Base-by-base conservation (phyloP, 2,797 vertebrate species). In the Podargus strigoides region DNA sequence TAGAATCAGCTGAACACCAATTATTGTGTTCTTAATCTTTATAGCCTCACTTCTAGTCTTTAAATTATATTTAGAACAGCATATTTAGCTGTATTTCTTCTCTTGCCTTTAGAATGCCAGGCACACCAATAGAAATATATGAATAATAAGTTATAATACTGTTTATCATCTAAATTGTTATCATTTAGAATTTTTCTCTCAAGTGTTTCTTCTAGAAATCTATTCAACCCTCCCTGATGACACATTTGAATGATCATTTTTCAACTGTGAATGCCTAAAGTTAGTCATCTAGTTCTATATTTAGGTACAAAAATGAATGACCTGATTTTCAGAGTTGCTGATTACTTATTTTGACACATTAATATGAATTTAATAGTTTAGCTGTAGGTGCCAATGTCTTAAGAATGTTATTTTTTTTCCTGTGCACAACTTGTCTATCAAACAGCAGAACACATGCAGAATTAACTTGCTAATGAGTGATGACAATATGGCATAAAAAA, bases 241-340 rank as follows among this genome's bases (percentile, higher is more conserved):
- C 85, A 96, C 52, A 81, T 97, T 96, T 96, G 90, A 91, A 96
- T 96, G 92, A 94, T 82, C 94, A 94, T 94, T 97, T 96, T 95
- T 93, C 91, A 88, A 91, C 47, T 63, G 32, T 90, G 82, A 93
- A 87, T 96, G 87, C 91, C 95, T 95, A 95, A 97, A 96, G 91
- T 97, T 96, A 97, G 92, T 94, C 49, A 94, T 91, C 59, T 94
- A 93, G 70, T 42, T 88, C 91, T 96, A 96, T 95, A 95, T 96
- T 94, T 96, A 95, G 92, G 83, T 70, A 90, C 32, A 81, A 88
- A 91, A 95, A 92, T 63, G 70, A 93, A 92, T 93, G 93, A 95
- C 96, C 91, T 82, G 89, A 92, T 95, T 95, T 94, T 87, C 56
- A 82, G 79, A 91, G 73, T 67, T 91, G 91, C 94, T 94, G 91